A percentile compares a stretch with the other conserved stretches of the same genome.
Conservation (phyloP, 2,888 invertebrate genomes). For the Rhagium mordax region DNA sequence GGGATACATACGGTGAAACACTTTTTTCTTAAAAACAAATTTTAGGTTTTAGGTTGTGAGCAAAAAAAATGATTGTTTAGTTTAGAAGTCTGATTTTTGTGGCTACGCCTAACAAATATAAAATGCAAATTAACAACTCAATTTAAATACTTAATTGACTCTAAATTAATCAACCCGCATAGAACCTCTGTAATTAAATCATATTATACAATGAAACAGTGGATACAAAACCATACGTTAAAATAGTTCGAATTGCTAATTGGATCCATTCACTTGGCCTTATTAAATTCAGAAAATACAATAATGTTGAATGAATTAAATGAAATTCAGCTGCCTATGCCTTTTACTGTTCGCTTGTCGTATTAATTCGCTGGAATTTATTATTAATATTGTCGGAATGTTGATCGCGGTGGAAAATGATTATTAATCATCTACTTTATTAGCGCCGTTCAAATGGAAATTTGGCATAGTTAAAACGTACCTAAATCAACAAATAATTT, state of each 20-base stretch:
- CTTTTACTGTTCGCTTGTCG: background rate
- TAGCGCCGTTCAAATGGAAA: background rate
- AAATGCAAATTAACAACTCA: background rate
- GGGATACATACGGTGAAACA: too few relatives aligned
- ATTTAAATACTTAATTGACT: background rate
- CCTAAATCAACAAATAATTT: background rate
- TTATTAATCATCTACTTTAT: background rate
- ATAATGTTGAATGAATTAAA: background rate
- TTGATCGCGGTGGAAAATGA: background rate
- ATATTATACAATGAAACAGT: background rate
- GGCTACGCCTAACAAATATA: background rate
- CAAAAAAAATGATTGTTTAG: too few relatives aligned
- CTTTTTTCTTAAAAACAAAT: too few relatives aligned
- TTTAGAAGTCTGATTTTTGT: too few relatives aligned
- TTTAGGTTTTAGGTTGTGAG: too few relatives aligned
- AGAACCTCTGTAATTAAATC: background rate
- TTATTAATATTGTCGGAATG: background rate
- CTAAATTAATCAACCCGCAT: background rate
- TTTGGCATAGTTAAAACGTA: background rate
- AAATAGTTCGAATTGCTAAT: slow-evolving; percentile 7
- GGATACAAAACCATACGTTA: background rate
- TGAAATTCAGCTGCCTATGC: background rate
- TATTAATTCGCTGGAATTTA: background rate
- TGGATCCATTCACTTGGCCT: background rate
- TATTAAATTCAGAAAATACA: background rate